Conservation (phyloP, 2,888 invertebrate genomes). For the Agrotis clavis region DNA sequence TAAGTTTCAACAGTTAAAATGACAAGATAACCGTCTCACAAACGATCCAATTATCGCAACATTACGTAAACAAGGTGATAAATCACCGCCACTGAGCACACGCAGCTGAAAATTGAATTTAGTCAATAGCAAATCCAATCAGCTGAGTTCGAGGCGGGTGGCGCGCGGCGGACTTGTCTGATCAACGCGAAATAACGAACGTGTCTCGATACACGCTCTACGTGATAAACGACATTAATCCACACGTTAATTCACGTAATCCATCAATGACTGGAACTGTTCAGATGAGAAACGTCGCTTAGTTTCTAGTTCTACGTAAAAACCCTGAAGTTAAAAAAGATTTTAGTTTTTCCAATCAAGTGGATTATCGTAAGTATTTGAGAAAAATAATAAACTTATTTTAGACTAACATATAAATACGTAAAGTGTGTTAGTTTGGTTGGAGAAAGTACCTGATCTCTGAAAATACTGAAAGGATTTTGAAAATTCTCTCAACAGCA, state of each 20-base stretch:
- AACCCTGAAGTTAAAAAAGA: too few species aligned
- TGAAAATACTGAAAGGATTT: too few species aligned
- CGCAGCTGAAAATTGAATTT: conserved; percentile 62
- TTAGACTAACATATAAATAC: too few species aligned
- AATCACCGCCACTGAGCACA: conserved; percentile 46
- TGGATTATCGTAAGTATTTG: too few species aligned
- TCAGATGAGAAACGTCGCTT: neutral
- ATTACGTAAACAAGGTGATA: conserved; percentile 49
- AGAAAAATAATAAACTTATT: too few species aligned
- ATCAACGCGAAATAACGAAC: conserved; percentile 52
- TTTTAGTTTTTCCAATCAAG: too few species aligned
- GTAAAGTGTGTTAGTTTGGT: too few species aligned
- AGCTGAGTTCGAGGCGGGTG: conserved; percentile 55
- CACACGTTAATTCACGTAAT: conserved; percentile 29
- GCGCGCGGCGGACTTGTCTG: conserved; percentile 54
- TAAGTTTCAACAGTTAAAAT: conserved; percentile 11
- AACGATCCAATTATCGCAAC: conserved; percentile 34
- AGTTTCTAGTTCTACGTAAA: too few species aligned
- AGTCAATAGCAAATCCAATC: conserved; percentile 67
- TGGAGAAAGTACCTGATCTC: too few species aligned
- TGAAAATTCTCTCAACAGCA: too few species aligned
- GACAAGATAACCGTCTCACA: conserved; percentile 11
- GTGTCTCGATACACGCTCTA: conserved; percentile 15
- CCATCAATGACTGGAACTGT: conserved; percentile 20
- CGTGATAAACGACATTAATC: conserved; percentile 47